Conservation (phyloP, 1,140 invertebrate species). For the Mamestra configurata region DNA sequence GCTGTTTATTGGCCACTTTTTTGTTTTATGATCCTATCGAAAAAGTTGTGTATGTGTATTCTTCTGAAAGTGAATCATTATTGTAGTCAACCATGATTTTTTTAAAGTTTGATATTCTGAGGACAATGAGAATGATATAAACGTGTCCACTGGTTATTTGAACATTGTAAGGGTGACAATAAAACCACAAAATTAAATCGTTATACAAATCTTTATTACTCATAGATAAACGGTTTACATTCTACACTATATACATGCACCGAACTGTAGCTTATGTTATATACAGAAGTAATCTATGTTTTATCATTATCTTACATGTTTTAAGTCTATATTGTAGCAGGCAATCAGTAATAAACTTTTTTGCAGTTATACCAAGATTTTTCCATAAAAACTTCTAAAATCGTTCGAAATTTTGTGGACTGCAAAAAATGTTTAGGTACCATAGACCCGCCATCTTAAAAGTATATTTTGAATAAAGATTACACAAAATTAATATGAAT, state of each 20-base stretch:
- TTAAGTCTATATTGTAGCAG: background rate
- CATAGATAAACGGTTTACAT: constrained; percentile 31
- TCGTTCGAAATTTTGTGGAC: background rate
- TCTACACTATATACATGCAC: constrained; percentile 46
- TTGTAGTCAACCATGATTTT: too few species aligned
- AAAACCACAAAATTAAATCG: constrained; percentile 23
- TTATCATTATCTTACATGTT: constrained; percentile 14
- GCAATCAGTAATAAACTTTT: background rate
- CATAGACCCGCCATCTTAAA: background rate
- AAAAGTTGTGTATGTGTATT: too few species aligned
- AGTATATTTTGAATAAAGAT: constrained; percentile 13
- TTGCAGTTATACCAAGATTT: background rate
- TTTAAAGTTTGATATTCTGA: too few species aligned
- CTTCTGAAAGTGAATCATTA: too few species aligned
- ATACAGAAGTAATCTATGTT: constrained; percentile 35
- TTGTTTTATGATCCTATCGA: too few species aligned
- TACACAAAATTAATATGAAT: constrained; percentile 33
- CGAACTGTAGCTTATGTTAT: constrained; percentile 27
- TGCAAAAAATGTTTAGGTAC: background rate
- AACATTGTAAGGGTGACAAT: background rate
- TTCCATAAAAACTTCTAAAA: background rate
- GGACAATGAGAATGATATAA: too few species aligned
- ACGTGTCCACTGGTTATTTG: background rate
- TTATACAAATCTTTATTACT: constrained; percentile 50
- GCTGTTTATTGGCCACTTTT: too few species aligned